Evolutionary conservation across 2,797 vertebrate species (phyloP).

Genomic region (Phataginus tetradactyla): DNA sequence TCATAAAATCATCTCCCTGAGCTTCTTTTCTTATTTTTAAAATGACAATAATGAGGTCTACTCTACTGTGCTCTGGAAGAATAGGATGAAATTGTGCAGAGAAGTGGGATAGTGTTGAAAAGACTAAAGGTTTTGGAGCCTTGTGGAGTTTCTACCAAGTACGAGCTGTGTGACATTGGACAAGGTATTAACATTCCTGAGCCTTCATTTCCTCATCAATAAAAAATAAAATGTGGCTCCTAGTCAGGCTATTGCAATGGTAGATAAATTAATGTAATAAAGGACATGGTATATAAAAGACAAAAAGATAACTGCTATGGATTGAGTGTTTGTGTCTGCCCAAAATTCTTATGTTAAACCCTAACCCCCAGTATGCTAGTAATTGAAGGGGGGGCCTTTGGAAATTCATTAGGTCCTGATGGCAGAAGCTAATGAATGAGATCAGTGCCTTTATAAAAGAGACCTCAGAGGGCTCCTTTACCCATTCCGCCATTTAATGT

Average conservation of each 20-base stretch:
- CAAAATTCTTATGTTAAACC: background rate
- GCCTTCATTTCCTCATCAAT: background rate
- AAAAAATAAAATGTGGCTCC: background rate
- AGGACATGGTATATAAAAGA: background rate
- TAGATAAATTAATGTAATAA: background rate
- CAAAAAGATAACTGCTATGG: background rate
- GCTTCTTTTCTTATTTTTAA: conserved; percentile 56
- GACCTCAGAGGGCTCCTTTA: background rate
- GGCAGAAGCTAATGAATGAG: background rate
- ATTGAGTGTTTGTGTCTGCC: background rate
- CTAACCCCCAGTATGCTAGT: background rate
- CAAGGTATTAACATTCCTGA: background rate
- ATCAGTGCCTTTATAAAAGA: background rate
- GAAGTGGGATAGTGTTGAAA: background rate
- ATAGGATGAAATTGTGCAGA: background rate
- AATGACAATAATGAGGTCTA: conserved; percentile 48
- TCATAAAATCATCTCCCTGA: conserved; percentile 59
- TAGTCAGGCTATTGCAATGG: background rate
- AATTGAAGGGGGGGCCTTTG: background rate
- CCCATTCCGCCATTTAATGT: background rate
- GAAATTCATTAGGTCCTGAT: background rate
- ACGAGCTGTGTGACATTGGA: background rate
- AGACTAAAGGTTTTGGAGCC: background rate
- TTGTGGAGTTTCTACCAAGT: background rate
- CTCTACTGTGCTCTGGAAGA: background rate